Percentiles rank a stretch among this genome's conserved stretches.
These are phyloP conservation scores for Metallyticus violacea DNA, from an alignment of 2,888 invertebrate genomes.

Conservation along the genomic window DNA sequence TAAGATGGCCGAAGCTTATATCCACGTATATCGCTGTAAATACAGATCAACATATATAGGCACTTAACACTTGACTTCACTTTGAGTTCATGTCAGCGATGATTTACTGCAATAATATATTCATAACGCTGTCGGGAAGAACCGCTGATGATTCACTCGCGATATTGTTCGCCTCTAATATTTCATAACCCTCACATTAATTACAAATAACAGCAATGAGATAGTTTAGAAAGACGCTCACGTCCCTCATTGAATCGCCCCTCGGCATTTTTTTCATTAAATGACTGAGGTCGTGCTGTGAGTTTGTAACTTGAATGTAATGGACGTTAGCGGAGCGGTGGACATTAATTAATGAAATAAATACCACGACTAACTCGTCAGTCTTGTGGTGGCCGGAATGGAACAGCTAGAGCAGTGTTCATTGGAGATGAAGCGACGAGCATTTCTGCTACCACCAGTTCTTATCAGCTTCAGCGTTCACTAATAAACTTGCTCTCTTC, in stretches of 20 bases:
- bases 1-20: too few relatives aligned
- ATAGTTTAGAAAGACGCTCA: background rate
- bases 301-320: background rate
- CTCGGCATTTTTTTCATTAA: background rate
- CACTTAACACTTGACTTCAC: too few relatives aligned
- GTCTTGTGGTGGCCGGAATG: background rate
- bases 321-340: background rate
- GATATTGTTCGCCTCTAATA: background rate
- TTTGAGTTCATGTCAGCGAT: too few relatives aligned
- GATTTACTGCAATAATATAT: too few relatives aligned
- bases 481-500: background rate
- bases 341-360: background rate
- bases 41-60: too few relatives aligned
- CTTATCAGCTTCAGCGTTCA: background rate
- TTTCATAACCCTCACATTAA: background rate
- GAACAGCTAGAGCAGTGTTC: background rate
- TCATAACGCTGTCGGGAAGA: background rate
- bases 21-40: too few relatives aligned
- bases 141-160: background rate
- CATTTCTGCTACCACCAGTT: background rate
- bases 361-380: background rate
- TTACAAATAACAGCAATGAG: background rate
- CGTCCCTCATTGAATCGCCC: background rate
- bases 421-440: background rate
- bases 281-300: background rate